phyloP scores from a whole-genome alignment of 2,888 invertebrate species.

The Matsumyia berberina region DNA sequence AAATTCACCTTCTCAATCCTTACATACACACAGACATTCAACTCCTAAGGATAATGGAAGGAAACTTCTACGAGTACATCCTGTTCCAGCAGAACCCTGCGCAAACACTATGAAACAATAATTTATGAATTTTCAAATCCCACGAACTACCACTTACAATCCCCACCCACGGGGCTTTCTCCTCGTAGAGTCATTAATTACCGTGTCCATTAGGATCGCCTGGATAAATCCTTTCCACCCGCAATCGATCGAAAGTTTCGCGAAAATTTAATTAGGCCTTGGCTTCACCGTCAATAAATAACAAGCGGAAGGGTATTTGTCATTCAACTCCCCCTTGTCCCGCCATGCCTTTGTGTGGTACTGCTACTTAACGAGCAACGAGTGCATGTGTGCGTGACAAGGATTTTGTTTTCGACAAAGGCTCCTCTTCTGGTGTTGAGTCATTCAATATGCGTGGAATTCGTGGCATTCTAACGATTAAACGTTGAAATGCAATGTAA shows the following conservation, averaged over 20 bases:
- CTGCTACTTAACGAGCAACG: not conserved
- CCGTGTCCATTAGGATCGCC: not conserved
- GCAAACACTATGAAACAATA: not conserved
- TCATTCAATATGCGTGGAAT: constrained; percentile 10
- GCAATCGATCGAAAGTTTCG: constrained; percentile 8
- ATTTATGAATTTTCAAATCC: constrained; percentile 15
- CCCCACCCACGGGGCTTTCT: not conserved
- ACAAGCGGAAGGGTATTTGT: constrained; percentile 4
- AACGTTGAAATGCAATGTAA: not conserved
- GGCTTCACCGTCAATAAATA: constrained; percentile 1
- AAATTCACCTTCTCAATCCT: not conserved
- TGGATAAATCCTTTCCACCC: constrained; percentile 3
- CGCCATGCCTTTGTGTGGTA: not conserved
- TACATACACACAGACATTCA: not conserved
- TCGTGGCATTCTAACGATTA: not conserved
- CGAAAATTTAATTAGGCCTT: constrained; percentile 8
- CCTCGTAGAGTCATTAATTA: constrained; percentile 7
- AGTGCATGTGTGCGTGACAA: not conserved
- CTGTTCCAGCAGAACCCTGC: not conserved
- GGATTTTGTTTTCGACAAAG: constrained; percentile 5
- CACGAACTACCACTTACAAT: not conserved
- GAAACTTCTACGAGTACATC: too few species aligned
- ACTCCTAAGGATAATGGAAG: not conserved
- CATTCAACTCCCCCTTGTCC: not conserved
- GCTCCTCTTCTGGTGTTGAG: not conserved